Conservation (phyloP, 2,888 invertebrate species). For the Limenitis camilla region DNA sequence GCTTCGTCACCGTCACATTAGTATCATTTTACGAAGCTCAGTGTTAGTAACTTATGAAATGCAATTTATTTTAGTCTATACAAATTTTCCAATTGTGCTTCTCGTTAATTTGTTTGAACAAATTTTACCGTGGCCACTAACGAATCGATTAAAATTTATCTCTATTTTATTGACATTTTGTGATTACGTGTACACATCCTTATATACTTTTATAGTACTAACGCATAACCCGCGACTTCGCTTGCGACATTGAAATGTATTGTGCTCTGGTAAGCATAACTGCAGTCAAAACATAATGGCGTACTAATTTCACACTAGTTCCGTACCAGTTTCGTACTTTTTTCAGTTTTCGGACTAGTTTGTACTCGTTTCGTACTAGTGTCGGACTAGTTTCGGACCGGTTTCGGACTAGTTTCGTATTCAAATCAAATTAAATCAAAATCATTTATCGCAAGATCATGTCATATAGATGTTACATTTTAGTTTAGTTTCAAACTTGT, state of each 20-base stretch:
- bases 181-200: not conserved
- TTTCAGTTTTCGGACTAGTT: no score
- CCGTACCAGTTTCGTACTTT: no score
- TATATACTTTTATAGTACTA: not conserved
- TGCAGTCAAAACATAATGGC: not conserved
- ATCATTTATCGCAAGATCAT: no score
- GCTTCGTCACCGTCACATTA: no score
- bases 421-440: no score
- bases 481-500: no score
- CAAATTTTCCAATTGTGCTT: constrained; percentile 58
- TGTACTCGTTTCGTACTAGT: no score
- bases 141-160: constrained; percentile 2
- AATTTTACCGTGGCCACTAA: constrained; percentile 6
- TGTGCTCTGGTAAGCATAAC: not conserved
- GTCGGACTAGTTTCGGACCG: no score
- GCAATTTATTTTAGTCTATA: constrained; percentile 49
- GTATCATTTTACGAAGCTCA: not conserved
- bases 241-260: not conserved
- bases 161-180: not conserved
- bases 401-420: no score
- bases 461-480: no score
- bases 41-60: constrained; percentile 18
- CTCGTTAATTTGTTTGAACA: constrained; percentile 5
- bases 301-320: not conserved
- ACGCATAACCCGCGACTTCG: not conserved